These are phyloP conservation scores for Sorex fumeus DNA, from an alignment of 2,113 vertebrate species.

Conservation along the genomic window DNA sequence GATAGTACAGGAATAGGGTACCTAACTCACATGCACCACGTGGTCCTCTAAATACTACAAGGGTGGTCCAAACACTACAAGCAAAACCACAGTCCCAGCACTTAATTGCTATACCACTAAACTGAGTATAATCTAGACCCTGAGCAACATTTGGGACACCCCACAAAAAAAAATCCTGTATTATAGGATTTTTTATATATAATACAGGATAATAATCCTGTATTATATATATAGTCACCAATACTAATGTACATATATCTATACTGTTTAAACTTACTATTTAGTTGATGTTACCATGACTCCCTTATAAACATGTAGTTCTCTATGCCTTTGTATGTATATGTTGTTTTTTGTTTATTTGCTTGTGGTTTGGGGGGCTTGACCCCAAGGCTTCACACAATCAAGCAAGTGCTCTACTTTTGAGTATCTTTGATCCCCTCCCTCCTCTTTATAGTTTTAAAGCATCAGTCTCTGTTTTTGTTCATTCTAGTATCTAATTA, in stretches of 20 bases:
- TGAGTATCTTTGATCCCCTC: neutral
- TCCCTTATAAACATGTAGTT: neutral
- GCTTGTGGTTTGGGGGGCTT: neutral
- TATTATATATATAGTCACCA: neutral
- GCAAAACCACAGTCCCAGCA: too few species aligned
- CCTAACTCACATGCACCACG: too few species aligned
- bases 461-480: neutral
- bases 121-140: too few species aligned
- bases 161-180: too few species aligned
- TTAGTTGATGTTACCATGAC: neutral
- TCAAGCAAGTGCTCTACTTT: neutral
- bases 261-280: neutral
- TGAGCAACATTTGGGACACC: too few species aligned
- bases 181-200: too few species aligned
- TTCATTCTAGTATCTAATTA: neutral
- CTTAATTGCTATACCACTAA: too few species aligned
- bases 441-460: neutral
- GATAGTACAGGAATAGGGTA: too few species aligned
- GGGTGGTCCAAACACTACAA: too few species aligned
- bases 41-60: too few species aligned
- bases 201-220: too few species aligned
- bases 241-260: neutral
- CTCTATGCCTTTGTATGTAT: neutral
- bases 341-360: neutral
- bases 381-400: neutral